Conservation (phyloP, 2,113 vertebrate species). For the Macaca fascicularis region T2T-MFA8v1.1 NC_088375.1:201100501-201101000, state of each 20-base stretch:
- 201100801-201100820: background rate
- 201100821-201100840: background rate
- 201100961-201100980: constrained; percentile 15
- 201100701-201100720: constrained; percentile 13
- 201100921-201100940: constrained; percentile 49
- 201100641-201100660: background rate
- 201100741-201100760: background rate
- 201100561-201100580: background rate
- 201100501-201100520: background rate
- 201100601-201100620: background rate
- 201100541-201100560: background rate
- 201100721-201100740: background rate
- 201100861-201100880: constrained; percentile 9
- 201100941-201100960: background rate
- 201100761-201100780: background rate
- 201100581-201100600: constrained; percentile 27
- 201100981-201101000: constrained; percentile 28
- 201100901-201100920: constrained; percentile 17
- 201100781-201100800: background rate
- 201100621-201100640: background rate
- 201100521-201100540: background rate
- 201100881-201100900: constrained; percentile 55
- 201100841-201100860: background rate
- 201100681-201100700: background rate
- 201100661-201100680: background rate